Conservation (phyloP, 2,113 vertebrate species). For the Pollachius pollachius region DNA sequence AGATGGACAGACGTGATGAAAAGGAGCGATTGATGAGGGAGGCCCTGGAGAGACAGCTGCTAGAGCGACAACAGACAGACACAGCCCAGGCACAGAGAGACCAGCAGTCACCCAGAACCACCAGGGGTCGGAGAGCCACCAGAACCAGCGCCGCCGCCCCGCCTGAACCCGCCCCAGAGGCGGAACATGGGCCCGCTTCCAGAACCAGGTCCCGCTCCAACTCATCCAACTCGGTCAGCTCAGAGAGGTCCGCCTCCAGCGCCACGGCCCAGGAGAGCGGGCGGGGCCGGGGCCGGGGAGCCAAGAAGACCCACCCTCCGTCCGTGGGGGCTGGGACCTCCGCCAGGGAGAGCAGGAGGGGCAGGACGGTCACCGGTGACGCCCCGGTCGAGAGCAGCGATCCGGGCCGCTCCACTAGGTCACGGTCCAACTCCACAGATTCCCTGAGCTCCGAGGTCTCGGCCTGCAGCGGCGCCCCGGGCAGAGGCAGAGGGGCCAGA, state of each 20-base stretch:
- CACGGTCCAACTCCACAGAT: constrained; percentile 43
- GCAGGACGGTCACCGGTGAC: constrained; percentile 33
- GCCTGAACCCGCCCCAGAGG: not conserved
- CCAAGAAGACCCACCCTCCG: constrained; percentile 16
- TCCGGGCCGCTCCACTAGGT: constrained; percentile 23
- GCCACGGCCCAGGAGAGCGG: constrained; percentile 11
- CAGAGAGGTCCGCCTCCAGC: constrained; percentile 57
- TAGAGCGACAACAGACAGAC: constrained; percentile 12
- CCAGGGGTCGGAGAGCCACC: constrained; percentile 36
- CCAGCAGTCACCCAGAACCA: constrained; percentile 2
- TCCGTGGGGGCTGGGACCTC: not conserved
- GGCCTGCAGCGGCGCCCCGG: constrained; percentile 34
- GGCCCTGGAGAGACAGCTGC: constrained; percentile 24
- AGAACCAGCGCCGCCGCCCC: constrained; percentile 19
- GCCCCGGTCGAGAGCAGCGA: constrained; percentile 1
- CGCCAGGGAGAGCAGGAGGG: constrained; percentile 31
- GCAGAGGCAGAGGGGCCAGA: constrained; percentile 38
- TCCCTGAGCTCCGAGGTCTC: constrained; percentile 50
- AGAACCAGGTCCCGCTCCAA: constrained; percentile 56
- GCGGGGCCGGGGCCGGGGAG: constrained; percentile 38
- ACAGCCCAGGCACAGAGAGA: not conserved
- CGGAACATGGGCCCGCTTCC: not conserved
- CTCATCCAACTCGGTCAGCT: constrained; percentile 64
- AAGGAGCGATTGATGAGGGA: constrained; percentile 18
- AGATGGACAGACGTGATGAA: not conserved